phyloP scores from a whole-genome alignment of 2,113 vertebrate genomes.

The Antechinus flavipes region DNA sequence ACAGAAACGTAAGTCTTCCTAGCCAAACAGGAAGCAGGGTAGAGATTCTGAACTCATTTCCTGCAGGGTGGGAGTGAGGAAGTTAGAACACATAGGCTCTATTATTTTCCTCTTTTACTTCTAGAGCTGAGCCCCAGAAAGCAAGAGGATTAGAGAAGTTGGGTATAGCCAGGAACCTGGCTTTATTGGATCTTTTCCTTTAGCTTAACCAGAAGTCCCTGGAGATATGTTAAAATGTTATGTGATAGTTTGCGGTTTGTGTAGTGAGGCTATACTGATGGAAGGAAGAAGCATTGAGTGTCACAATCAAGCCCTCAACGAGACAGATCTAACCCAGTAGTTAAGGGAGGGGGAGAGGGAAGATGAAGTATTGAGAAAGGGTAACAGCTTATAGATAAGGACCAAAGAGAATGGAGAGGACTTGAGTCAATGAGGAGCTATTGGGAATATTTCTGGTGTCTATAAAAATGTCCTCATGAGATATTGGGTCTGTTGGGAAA shows the following conservation, averaged over 20 bases:
- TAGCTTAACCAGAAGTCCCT: conserved; percentile 29
- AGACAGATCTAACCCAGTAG: neutral
- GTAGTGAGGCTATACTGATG: neutral
- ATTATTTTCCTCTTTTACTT: neutral
- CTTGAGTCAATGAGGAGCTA: neutral
- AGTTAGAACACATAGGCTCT: neutral
- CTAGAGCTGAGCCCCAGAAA: neutral
- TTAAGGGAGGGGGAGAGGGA: neutral
- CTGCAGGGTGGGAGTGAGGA: conserved; percentile 47
- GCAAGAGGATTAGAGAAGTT: neutral
- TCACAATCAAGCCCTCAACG: neutral
- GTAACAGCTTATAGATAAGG: neutral
- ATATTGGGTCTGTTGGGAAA: neutral
- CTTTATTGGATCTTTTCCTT: neutral
- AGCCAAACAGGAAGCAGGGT: conserved; percentile 55
- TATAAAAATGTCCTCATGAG: neutral
- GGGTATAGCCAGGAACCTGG: neutral
- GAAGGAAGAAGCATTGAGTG: conserved; percentile 2
- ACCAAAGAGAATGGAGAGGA: too few species aligned
- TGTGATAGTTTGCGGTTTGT: conserved; percentile 54
- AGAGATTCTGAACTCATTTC: conserved; percentile 27
- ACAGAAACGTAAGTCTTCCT: conserved; percentile 16
- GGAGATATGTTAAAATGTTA: neutral
- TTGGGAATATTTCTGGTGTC: neutral
- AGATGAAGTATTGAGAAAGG: neutral